These are phyloP conservation scores for Muscicapa striata DNA, from an alignment of 2,797 vertebrate species.

Conservation along the genomic window DNA sequence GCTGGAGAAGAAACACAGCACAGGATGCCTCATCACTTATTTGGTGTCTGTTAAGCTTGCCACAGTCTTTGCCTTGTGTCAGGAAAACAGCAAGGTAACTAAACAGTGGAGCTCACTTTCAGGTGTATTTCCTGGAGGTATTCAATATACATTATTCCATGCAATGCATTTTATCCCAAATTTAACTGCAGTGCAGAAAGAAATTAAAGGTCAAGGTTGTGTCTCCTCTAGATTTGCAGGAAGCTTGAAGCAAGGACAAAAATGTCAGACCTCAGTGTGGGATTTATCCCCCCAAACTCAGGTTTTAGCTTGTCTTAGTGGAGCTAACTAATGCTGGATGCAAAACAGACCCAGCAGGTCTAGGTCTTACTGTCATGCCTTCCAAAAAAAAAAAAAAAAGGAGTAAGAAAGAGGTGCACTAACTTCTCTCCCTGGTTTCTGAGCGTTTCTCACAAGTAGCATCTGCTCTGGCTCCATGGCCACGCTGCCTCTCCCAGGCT, in stretches of 20 bases:
- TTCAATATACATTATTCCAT: background rate
- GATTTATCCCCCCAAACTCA: background rate
- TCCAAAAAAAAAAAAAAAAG: background rate
- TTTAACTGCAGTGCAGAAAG: background rate
- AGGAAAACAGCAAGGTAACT: background rate
- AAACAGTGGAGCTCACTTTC: background rate
- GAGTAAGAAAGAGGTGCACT: background rate
- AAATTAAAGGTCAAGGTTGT: background rate
- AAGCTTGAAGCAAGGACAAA: background rate
- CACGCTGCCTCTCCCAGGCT: fast-evolving
- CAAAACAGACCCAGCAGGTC: background rate
- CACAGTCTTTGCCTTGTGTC: background rate
- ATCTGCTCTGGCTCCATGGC: background rate
- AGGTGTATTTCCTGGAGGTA: background rate
- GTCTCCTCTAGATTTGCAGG: background rate
- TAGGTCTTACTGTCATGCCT: background rate
- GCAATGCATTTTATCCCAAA: background rate
- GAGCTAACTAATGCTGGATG: background rate
- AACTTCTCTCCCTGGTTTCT: background rate
- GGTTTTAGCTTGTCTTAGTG: background rate
- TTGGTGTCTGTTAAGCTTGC: background rate
- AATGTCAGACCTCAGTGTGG: background rate
- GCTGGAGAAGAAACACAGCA: background rate
- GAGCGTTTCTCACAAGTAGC: background rate
- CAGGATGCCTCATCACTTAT: background rate